These are phyloP conservation scores for Excalfactoria chinensis DNA, from an alignment of 2,113 vertebrate species.

Conservation along the genomic window DNA sequence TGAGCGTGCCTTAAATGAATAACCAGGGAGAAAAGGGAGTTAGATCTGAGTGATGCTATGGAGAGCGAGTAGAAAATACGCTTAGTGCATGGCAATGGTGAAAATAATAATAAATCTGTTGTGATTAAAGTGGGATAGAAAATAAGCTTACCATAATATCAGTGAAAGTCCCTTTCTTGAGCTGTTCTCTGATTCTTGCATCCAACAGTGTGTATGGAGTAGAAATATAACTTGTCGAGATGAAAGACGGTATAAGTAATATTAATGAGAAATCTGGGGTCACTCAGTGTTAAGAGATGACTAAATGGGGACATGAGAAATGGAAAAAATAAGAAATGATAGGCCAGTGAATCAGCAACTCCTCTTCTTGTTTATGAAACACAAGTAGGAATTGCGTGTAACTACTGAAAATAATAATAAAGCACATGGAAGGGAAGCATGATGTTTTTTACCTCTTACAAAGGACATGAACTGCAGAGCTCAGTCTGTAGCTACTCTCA, in stretches of 20 bases:
- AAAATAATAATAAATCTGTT: neutral
- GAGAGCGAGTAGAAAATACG: neutral
- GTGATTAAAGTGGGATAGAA: neutral
- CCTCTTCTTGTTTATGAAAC: neutral
- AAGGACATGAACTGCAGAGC: neutral
- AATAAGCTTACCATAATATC: neutral
- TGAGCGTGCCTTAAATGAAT: neutral
- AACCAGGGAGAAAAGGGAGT: neutral
- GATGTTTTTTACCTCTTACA: neutral
- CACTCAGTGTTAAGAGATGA: conserved; percentile 5
- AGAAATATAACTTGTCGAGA: conserved; percentile 19
- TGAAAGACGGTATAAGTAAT: neutral
- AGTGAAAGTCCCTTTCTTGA: neutral
- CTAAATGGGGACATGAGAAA: neutral
- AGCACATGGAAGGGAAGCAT: neutral
- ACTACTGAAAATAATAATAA: neutral
- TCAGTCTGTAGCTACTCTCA: neutral
- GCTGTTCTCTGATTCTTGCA: neutral
- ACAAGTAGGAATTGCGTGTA: neutral
- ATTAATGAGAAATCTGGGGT: neutral
- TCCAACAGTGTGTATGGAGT: neutral
- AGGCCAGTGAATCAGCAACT: neutral
- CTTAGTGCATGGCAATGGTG: neutral
- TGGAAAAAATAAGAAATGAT: neutral
- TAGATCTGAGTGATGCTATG: neutral